A percentile compares a stretch with the other conserved stretches of the same genome.
phyloP scores from a whole-genome alignment of 2,888 invertebrate species.

The Arge pagana region DNA sequence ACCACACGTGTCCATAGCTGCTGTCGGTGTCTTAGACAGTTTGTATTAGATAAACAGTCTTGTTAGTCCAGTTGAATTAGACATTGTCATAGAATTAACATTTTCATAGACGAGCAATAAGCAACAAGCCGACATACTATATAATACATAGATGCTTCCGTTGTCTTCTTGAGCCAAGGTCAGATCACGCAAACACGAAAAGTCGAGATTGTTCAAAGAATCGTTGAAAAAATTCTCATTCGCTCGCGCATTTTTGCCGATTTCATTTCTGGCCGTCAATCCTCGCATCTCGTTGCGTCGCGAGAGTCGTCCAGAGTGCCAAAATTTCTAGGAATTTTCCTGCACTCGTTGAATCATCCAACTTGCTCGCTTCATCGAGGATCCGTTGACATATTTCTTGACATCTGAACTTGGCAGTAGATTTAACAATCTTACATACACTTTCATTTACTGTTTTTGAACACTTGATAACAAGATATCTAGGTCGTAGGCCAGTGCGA shows the following conservation, averaged over 20 bases:
- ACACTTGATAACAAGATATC: not conserved
- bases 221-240: too few species aligned
- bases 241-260: too few species aligned
- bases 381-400: too few species aligned
- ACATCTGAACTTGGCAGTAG: conserved; percentile 22
- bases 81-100: conserved; percentile 9
- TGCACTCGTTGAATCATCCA: too few species aligned
- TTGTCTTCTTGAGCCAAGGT: conserved; percentile 11
- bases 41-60: conserved; percentile 13
- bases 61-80: conserved; percentile 18
- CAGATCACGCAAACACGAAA: not conserved
- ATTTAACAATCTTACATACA: conserved; percentile 15
- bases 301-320: too few species aligned
- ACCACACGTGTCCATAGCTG: conserved; percentile 36
- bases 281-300: too few species aligned
- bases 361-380: too few species aligned
- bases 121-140: conserved; percentile 11
- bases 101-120: conserved; percentile 11
- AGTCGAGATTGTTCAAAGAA: too few species aligned
- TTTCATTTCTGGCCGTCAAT: too few species aligned
- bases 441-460: conserved; percentile 5
- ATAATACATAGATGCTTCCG: conserved; percentile 3
- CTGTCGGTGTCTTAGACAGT: conserved; percentile 48
- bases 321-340: too few species aligned
- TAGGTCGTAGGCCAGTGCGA: conserved; percentile 14